Evolutionary conservation across 2,888 invertebrate species (phyloP).

Genomic region (Netelia inedita): DNA sequence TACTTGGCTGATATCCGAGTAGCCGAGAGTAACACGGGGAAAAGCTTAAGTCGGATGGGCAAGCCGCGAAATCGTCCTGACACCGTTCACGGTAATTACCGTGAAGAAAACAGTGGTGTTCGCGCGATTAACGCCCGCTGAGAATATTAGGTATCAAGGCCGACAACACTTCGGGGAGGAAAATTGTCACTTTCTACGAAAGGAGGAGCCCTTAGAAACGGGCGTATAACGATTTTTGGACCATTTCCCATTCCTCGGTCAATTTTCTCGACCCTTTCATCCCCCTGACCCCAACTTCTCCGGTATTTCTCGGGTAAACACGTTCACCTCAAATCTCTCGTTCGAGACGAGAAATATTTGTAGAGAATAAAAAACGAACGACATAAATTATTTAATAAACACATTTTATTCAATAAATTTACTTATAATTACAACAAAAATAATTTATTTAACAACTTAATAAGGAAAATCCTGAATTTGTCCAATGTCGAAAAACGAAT

Average conservation of each 20-base stretch:
- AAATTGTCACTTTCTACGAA: constrained; percentile 26
- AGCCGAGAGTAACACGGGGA: constrained; percentile 7
- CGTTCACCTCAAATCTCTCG: background rate
- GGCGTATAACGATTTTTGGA: constrained; percentile 51
- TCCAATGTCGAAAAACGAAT: background rate
- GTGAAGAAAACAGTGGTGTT: constrained; percentile 52
- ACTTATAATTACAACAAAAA: background rate
- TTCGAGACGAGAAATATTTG: background rate
- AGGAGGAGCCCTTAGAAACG: background rate
- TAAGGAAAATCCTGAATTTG: background rate
- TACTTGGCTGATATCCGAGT: constrained; percentile 29
- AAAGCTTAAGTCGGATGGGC: constrained; percentile 47
- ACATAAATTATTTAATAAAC: too few relatives aligned
- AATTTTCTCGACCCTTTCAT: constrained; percentile 38
- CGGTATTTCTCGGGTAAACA: background rate
- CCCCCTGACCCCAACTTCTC: background rate
- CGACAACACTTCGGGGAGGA: background rate
- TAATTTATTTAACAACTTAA: background rate
- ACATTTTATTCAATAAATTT: too few relatives aligned
- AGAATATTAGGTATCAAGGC: constrained; percentile 38
- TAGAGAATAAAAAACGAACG: too few relatives aligned
- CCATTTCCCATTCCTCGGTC: constrained; percentile 43
- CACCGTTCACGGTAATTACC: constrained; percentile 63
- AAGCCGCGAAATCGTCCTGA: constrained; percentile 67
- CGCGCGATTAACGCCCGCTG: constrained; percentile 40